Evolutionary conservation across 2,888 invertebrate genomes (phyloP).

Genomic region (Macaria liturata): DNA sequence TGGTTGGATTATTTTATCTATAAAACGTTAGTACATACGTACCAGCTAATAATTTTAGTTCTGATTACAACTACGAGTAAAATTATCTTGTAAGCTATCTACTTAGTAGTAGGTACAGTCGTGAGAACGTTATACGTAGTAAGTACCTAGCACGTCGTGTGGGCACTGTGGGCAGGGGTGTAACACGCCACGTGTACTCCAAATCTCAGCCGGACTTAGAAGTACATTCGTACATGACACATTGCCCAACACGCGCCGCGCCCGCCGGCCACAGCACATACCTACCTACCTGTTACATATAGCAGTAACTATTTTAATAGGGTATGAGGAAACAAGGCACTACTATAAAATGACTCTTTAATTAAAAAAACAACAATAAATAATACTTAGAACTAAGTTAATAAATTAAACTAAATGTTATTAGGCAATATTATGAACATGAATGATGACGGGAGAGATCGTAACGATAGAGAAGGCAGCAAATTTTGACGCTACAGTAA

Average conservation of each 20-base stretch:
- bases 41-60: too few relatives aligned
- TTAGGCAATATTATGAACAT: constrained; percentile 56
- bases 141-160: too few relatives aligned
- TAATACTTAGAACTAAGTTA: constrained; percentile 52
- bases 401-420: constrained; percentile 47
- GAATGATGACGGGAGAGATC: constrained; percentile 10
- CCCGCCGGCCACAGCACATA: too few relatives aligned
- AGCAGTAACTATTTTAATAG: too few relatives aligned
- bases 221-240: neutral
- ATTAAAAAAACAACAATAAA: constrained; percentile 44
- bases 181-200: constrained; percentile 39
- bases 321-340: constrained; percentile 9
- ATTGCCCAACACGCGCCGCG: too few relatives aligned
- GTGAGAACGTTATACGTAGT: neutral
- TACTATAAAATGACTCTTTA: constrained; percentile 38
- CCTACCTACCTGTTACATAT: too few relatives aligned
- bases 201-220: constrained; percentile 27
- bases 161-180: neutral
- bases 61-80: too few relatives aligned
- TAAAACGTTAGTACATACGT: too few relatives aligned
- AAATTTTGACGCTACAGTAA: too few relatives aligned
- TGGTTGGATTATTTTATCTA: too few relatives aligned
- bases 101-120: neutral
- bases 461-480: too few relatives aligned
- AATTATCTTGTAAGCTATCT: neutral